These are phyloP conservation scores for Rhyacophila evoluta DNA, from an alignment of 2,888 invertebrate genomes.

Conservation along the genomic window DNA sequence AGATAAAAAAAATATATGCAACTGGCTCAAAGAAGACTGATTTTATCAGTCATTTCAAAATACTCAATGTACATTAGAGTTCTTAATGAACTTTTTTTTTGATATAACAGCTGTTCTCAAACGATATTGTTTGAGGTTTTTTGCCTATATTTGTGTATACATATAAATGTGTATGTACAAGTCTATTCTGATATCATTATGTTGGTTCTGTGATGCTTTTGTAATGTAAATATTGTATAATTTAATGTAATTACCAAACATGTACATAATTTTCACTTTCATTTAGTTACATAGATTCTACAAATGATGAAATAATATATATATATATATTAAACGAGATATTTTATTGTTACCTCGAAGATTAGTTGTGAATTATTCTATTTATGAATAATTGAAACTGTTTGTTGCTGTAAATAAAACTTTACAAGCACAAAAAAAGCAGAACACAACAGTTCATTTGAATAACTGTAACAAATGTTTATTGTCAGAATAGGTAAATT, in stretches of 20 bases:
- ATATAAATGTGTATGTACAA: background rate
- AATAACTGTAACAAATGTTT: no score
- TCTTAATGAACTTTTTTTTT: no score
- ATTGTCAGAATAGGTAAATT: no score
- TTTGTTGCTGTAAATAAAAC: background rate
- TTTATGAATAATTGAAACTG: background rate
- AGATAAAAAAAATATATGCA: no score
- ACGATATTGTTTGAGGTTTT: background rate
- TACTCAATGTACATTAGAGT: no score
- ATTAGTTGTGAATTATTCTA: background rate
- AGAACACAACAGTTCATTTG: no score
- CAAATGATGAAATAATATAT: background rate
- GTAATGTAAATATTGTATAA: constrained; percentile 5
- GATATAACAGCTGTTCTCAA: no score
- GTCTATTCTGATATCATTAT: background rate
- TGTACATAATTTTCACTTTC: background rate
- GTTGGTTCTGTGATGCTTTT: constrained; percentile 16
- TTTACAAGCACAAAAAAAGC: constrained; percentile 7
- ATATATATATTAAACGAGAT: background rate
- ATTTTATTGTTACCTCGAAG: background rate
- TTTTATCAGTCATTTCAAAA: no score
- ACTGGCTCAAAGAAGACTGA: no score
- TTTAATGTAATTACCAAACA: background rate
- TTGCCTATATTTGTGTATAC: background rate
- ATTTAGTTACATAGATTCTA: background rate